A percentile compares a stretch with the other conserved stretches of the same genome.
Conservation (phyloP, 2,797 vertebrate species). For the Rachycentron canadum region DNA sequence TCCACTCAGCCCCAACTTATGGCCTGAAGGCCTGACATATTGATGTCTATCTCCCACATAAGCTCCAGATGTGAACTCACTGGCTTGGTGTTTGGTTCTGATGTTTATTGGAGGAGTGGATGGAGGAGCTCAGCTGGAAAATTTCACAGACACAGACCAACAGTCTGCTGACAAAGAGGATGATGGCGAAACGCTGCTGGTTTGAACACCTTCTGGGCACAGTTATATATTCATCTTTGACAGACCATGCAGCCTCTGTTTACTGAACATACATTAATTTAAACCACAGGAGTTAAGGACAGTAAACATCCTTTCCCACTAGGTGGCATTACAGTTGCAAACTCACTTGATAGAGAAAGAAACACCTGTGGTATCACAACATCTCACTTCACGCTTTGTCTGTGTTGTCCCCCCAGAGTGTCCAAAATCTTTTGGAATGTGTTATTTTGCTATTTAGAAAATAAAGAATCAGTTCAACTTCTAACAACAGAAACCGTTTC, state of each 20-base stretch:
- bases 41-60: slow-evolving; percentile 57
- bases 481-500: slow-evolving; percentile 20
- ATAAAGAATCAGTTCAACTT: slow-evolving; percentile 39
- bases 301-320: slow-evolving; percentile 69
- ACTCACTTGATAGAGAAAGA: slow-evolving; percentile 41
- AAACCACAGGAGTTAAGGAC: slow-evolving; percentile 20
- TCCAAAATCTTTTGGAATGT: slow-evolving; percentile 43
- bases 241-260: neutral
- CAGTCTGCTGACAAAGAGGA: slow-evolving; percentile 34
- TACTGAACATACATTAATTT: slow-evolving; percentile 4
- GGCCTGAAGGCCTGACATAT: slow-evolving; percentile 38
- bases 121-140: slow-evolving; percentile 40
- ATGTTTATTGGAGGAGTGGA: slow-evolving; percentile 28
- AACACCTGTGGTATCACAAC: slow-evolving; percentile 73
- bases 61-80: slow-evolving; percentile 68
- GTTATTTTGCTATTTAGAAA: slow-evolving; percentile 40
- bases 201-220: slow-evolving; percentile 17
- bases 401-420: slow-evolving; percentile 40
- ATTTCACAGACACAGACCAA: slow-evolving; percentile 28
- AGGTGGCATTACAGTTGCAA: slow-evolving; percentile 82
- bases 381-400: slow-evolving; percentile 60
- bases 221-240: slow-evolving; percentile 17
- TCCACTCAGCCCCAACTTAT: slow-evolving; percentile 18
- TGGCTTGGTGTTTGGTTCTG: slow-evolving; percentile 48
- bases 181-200: slow-evolving; percentile 10